Evolutionary conservation across 1,140 invertebrate genomes (phyloP).

Genomic region (Lasioglossum albipes): DNA sequence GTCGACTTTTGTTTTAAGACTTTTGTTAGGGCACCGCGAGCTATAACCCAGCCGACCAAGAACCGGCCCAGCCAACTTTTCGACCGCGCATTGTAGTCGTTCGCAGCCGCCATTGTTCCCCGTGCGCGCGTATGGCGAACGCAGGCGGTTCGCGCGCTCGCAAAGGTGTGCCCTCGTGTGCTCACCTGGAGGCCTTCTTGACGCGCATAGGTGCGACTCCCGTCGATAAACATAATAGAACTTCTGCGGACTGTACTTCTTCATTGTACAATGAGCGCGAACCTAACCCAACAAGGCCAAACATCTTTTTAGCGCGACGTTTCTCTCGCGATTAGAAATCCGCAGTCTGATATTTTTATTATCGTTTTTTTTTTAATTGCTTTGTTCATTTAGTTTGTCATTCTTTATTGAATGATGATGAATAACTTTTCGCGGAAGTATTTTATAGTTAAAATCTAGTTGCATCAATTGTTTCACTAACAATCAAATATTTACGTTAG

Average conservation of each 20-base stretch:
- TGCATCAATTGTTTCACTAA: background rate
- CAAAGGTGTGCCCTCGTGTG: background rate
- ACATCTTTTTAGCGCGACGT: too few relatives aligned
- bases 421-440: too few relatives aligned
- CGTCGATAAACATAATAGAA: background rate
- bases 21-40: constrained; percentile 55
- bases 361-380: too few relatives aligned
- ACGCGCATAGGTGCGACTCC: constrained; percentile 12
- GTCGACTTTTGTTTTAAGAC: constrained; percentile 64
- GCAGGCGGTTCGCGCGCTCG: constrained; percentile 15
- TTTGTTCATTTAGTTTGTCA: too few relatives aligned
- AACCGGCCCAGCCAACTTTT: constrained; percentile 52
- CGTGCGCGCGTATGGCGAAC: constrained; percentile 40
- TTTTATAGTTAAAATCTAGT: background rate
- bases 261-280: background rate
- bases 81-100: constrained; percentile 34
- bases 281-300: background rate
- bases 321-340: too few relatives aligned
- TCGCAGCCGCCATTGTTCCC: constrained; percentile 52
- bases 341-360: too few relatives aligned
- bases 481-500: constrained; percentile 12
- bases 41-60: constrained; percentile 14
- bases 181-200: constrained; percentile 46
- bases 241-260: too few relatives aligned
- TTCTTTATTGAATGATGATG: too few relatives aligned